phyloP scores from a whole-genome alignment of 2,113 vertebrate species.

The Halcyon malimbica region DNA sequence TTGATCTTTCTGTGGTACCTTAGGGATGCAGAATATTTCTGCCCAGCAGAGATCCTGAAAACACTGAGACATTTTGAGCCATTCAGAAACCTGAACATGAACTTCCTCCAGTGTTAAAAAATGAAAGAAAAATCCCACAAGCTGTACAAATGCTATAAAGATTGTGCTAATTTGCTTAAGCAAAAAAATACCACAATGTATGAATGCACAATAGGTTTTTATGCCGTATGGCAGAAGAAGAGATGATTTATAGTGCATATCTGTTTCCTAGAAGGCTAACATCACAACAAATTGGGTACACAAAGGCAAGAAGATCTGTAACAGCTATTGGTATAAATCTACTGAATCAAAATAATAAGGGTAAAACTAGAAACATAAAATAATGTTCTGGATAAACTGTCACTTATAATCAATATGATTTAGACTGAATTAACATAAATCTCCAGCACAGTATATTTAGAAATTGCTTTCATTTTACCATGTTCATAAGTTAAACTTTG shows the following conservation, averaged over 20 bases:
- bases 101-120: neutral
- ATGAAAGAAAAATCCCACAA: neutral
- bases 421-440: neutral
- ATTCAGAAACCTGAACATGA: neutral
- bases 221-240: neutral
- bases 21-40: neutral
- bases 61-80: neutral
- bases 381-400: neutral
- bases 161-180: neutral
- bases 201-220: neutral
- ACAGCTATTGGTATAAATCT: neutral
- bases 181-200: neutral
- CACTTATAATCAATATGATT: neutral
- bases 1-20: neutral
- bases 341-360: neutral
- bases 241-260: fast-evolving
- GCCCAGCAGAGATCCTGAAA: neutral
- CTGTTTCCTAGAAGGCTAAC: neutral
- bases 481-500: neutral
- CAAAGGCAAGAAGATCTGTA: neutral
- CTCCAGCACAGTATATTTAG: neutral
- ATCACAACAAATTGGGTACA: neutral
- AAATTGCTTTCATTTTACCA: neutral
- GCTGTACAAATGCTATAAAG: neutral
- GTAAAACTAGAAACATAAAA: neutral